These are phyloP conservation scores for Dicranocentrus wangi DNA, from an alignment of 2,888 invertebrate genomes.

Conservation along the genomic window DNA sequence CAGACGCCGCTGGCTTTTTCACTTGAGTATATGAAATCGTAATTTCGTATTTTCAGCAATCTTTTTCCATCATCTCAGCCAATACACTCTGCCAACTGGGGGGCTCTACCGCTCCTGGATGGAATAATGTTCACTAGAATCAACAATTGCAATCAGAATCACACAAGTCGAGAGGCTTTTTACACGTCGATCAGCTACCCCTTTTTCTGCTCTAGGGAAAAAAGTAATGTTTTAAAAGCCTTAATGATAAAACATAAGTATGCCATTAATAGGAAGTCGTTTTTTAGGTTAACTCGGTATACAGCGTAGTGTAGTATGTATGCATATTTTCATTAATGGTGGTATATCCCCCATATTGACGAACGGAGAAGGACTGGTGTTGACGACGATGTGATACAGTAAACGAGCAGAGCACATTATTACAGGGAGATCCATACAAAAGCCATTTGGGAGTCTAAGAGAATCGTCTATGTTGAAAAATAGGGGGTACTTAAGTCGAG, in stretches of 20 bases:
- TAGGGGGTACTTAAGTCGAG: slow-evolving; percentile 48
- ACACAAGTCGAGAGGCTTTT: slow-evolving; percentile 3
- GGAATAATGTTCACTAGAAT: not conserved
- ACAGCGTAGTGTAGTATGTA: not conserved
- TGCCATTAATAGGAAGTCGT: slow-evolving; percentile 15
- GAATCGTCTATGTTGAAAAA: slow-evolving; percentile 49
- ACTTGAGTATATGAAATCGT: too few relatives aligned
- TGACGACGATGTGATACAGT: slow-evolving; percentile 25
- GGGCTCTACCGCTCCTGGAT: too few relatives aligned
- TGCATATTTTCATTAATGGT: slow-evolving; percentile 19
- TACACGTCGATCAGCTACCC: not conserved
- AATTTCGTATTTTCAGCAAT: too few relatives aligned
- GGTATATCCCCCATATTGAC: not conserved
- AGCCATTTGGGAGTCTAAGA: slow-evolving; percentile 37
- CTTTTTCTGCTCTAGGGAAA: not conserved
- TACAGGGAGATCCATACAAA: slow-evolving; percentile 36
- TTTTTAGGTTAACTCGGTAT: not conserved
- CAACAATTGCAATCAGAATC: slow-evolving; percentile 38
- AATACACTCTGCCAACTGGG: too few relatives aligned
- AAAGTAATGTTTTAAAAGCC: slow-evolving; percentile 30
- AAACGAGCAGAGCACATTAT: slow-evolving; percentile 30
- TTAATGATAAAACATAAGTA: slow-evolving; percentile 47
- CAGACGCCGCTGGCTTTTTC: too few relatives aligned
- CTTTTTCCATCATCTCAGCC: too few relatives aligned
- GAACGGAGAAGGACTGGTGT: slow-evolving; percentile 19